A percentile compares a stretch with the other conserved stretches of the same genome.
These are phyloP conservation scores for Parapristionchus giblindavisi DNA, from an alignment of 2,888 invertebrate species.

Conservation along the genomic window DNA sequence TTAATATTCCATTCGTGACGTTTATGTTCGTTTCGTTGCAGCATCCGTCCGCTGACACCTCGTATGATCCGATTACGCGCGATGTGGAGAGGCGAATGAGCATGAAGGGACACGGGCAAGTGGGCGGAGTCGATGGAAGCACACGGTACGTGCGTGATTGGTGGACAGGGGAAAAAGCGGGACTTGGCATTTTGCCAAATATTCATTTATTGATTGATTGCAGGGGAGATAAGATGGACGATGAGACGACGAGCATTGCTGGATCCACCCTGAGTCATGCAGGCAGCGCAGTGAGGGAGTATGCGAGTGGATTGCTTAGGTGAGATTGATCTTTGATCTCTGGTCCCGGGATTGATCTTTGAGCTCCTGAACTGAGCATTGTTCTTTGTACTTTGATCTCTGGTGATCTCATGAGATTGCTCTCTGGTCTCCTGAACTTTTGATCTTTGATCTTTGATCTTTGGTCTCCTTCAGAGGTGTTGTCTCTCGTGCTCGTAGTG, in stretches of 20 bases:
- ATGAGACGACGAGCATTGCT: background rate
- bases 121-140: conserved; percentile 41
- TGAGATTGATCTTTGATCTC: background rate
- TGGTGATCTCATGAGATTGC: background rate
- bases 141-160: background rate
- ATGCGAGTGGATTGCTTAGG: conserved; percentile 32
- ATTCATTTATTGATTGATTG: background rate
- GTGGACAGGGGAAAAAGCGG: background rate
- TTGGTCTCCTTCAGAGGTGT: conserved; percentile 19
- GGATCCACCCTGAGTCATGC: conserved; percentile 33
- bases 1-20: background rate
- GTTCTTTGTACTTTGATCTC: background rate
- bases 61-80: conserved; percentile 65
- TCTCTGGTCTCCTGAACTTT: background rate
- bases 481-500: conserved; percentile 24
- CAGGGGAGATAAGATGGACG: conserved; percentile 11
- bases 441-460: background rate
- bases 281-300: conserved; percentile 32
- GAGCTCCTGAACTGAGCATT: too few species aligned
- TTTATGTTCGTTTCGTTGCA: background rate
- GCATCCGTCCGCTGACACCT: conserved; percentile 34
- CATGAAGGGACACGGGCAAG: conserved; percentile 58
- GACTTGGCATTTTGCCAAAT: background rate
- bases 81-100: conserved; percentile 67
- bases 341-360: background rate